These are phyloP conservation scores for Drosophila mulleri DNA, from an alignment of 2,888 invertebrate genomes.

Conservation along the genomic window DNA sequence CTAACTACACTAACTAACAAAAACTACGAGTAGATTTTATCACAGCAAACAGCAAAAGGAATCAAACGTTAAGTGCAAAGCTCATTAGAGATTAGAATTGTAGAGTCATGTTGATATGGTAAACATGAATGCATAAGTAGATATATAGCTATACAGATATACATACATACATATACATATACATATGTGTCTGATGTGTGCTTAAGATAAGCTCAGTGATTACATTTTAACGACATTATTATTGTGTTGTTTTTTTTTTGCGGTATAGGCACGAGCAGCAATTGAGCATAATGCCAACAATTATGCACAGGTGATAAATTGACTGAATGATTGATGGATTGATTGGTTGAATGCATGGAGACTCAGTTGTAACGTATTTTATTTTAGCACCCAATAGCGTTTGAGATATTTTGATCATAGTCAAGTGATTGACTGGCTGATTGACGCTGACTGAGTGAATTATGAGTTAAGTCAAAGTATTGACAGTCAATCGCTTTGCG, in stretches of 20 bases:
- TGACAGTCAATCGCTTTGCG: too few relatives aligned
- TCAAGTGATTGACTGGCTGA: neutral
- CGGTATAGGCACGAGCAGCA: constrained; percentile 15
- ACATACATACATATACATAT: neutral
- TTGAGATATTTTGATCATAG: neutral
- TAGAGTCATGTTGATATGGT: constrained; percentile 26
- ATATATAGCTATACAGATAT: neutral
- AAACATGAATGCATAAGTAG: neutral
- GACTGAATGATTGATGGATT: constrained; percentile 13
- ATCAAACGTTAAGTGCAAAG: constrained; percentile 10
- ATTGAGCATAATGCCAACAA: constrained; percentile 52
- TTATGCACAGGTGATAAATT: constrained; percentile 55
- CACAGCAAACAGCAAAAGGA: neutral
- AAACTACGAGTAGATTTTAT: neutral
- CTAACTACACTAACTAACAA: neutral
- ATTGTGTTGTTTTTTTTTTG: constrained; percentile 38
- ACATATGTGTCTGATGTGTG: neutral
- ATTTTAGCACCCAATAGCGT: neutral
- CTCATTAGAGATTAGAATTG: constrained; percentile 38
- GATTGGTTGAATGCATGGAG: constrained; percentile 1
- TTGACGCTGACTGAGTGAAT: neutral
- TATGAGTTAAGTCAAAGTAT: neutral
- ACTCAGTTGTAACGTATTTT: neutral
- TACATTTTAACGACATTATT: constrained; percentile 58
- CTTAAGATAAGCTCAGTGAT: constrained; percentile 53